Evolutionary conservation across 2,113 vertebrate genomes (phyloP), one percentile per base, ranked within the genome.

Genomic region (Crotalus horridus): DNA sequence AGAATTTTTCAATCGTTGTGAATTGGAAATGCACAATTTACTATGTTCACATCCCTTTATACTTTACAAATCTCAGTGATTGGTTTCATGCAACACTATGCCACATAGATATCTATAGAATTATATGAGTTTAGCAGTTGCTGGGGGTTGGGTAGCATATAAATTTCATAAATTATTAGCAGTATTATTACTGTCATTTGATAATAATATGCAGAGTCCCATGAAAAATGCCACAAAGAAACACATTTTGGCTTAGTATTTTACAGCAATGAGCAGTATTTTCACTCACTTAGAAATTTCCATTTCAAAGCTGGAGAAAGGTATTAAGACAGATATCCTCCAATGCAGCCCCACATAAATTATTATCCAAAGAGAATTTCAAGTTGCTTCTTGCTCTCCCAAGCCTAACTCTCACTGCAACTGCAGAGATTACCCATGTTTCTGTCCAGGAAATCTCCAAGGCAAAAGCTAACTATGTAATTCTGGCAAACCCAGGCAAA

Each of bases 401-500:
- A 61, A 56, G 64, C 58, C 39, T 0, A 26, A 90, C n/a, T 4
- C 29, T 89, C 46, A 61, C 10, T 55, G 64, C 54, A 26, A 17
- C 23, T 58, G 33, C 26, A 39, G n/a, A 90, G 53, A 81, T 61
- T 87, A 54, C 94, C 55, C 85, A 12, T 53, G 43, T 69, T 90
- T 92, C 53, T 0, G 0, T 43, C 48, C 61, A 51, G 87, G 87
- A 87, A 90, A 93, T 54, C 26, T 61, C 88, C 46, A 51, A 29
- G 91, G 11, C 69, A 33, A 90, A 61, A 89, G 56, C 55, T 85
- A 88, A 48, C 90, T 81, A 92, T 69, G 39, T 85, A 87, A 56
- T 58, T 53, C 88, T 61, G 39, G 85, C 7, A 93, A 81, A 92
- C 39, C 39, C 93, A 9, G 1, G n/a, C 91, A 91, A 94, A 95